Base-by-base conservation (phyloP, 2,888 invertebrate genomes). In the Phaonia tiefii region DNA sequence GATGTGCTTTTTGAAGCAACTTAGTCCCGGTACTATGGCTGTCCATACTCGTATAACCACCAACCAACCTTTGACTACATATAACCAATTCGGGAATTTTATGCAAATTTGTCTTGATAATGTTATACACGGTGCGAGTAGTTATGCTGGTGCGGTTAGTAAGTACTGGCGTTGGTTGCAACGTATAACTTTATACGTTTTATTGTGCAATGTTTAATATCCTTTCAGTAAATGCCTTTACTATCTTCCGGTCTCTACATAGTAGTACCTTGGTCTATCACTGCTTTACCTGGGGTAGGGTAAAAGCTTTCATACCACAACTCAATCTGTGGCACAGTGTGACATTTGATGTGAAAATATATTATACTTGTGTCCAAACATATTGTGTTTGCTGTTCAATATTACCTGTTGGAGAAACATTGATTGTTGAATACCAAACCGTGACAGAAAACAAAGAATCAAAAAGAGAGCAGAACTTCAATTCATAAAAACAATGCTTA, bases 31-130 rank as follows among this genome's bases (percentile, higher is more conserved):
- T 31, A 8, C 4, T 26, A 26, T 56, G 56, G 25, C 13, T 56
- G 56, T 26, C 15, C 15, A 5, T 63, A 22, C 42, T 39, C 63
- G 13, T 13, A 39, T 42, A 63, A 42, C 63, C 63, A 20, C 39
- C 63, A 63, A 63, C 63, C 63, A 31, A 31, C 31, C 42, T 56
- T 54, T 63, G 63, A 63, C 20, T 63, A 42, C 8, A 31, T n/a
- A n/a, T n/a, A 31, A 13, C 10, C 7, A 71, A 77, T 74, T 46
- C 75, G 73, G 71, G 60, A 63, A 78, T 67, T 75, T 81, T 81
- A 81, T 78, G 80, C 77, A 81, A 81, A 81, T 81, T 81, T 75
- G 77, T 78, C 77, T 75, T 69, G 60, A 74, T 71, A 75, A 77
- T 75, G 75, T 70, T 63, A 8, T 39, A n/a, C n/a, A n/a, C n/a